Base-by-base conservation (phyloP, 2,113 vertebrate genomes). In the Lanius collurio region DNA sequence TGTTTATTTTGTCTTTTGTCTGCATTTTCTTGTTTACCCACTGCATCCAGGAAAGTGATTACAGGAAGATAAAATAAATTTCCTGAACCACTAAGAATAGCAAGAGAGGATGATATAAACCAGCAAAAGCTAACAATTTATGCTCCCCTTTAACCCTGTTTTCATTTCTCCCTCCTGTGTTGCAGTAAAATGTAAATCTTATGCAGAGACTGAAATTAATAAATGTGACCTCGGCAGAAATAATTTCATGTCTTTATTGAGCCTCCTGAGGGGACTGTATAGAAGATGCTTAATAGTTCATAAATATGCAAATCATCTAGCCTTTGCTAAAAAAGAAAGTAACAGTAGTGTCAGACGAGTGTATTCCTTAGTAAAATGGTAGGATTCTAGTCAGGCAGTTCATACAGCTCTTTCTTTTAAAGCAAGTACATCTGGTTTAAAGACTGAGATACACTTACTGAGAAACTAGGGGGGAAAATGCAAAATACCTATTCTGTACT, bases 1-100 rank as follows among this genome's bases (percentile, higher is more conserved):
- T 96, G 55, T 94, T 97, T 95, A 91, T 95, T 93, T 96, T 90
- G 70, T 53, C 81, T 97, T 92, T 97, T 96, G 91, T 96, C 77
- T 96, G 83, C 83, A 89, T 92, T 94, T 87, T 79, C 75, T 94
- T 97, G 85, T 96, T 98, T 97, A 95, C 90, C 87, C 93, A 41
- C 35, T 94, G 46, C 55, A 81, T 88, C 46, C 21, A 74, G 15
- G 42, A 94, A 88, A 31, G 60, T 95, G 91, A 97, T 98, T 97
- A 97, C 90, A 80, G 47, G 53, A 95, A 96, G 75, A 96, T 96
- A 96, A 97, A 95, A 95, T 88, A 94, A 86, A 97, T 96, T 91
- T 97, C 81, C 68, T 86, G 88, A 95, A 52, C 77, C 68, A 56
- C 35, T 91, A 55, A 39, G 53, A 88, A 44, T 77, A n/a, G 79